Evolutionary conservation across 2,888 invertebrate genomes (phyloP), one percentile per base, ranked within the genome.

Genomic region (Chrysotoxum bicinctum): DNA sequence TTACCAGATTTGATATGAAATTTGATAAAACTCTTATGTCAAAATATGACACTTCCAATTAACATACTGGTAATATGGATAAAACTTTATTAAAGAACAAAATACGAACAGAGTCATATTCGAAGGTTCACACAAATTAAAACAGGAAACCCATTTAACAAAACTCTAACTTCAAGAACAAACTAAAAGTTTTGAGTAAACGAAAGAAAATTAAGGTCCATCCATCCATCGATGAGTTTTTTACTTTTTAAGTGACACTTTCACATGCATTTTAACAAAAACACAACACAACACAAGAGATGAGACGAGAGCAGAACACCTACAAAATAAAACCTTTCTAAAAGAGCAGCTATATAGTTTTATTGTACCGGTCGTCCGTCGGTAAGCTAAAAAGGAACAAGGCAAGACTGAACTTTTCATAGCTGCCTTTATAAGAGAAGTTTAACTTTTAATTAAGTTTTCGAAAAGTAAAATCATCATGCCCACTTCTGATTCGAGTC

Each of bases 391-490:
- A 12, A 45, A 32, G 43, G 62, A 7, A 23, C 19, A 1, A 0
- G 35, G 2, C 0, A 26, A 66, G 5, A 62, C 26, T 43, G 43
- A 70, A 64, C 19, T 62, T 70, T 60, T 21, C 26, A 54, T 7
- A 30, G 32, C 35, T 62, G 32, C 35, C 26, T 52, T 45, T 48
- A 43, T 8, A 12, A 60, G 35, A 43, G 40, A n/a, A 14, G 35
- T 72, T 72, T 19, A 72, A 73, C 66, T 72, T 77, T 73, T 68
- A 82, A 82, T 76, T 76, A 72, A 72, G 50, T 66, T 76, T 64
- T 70, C 58, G 35, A 64, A 26, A 56, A 64, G 66, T 58, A 66
- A 68, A 72, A 66, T 43, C 21, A 45, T 23, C 43, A 37, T 37
- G 32, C 58, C 40, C 23, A 56, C 48, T 60, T 30, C 21, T 75